These are phyloP conservation scores for Sebastes paucispinis DNA, from an alignment of 2,797 vertebrate species.

Conservation along the genomic window DNA sequence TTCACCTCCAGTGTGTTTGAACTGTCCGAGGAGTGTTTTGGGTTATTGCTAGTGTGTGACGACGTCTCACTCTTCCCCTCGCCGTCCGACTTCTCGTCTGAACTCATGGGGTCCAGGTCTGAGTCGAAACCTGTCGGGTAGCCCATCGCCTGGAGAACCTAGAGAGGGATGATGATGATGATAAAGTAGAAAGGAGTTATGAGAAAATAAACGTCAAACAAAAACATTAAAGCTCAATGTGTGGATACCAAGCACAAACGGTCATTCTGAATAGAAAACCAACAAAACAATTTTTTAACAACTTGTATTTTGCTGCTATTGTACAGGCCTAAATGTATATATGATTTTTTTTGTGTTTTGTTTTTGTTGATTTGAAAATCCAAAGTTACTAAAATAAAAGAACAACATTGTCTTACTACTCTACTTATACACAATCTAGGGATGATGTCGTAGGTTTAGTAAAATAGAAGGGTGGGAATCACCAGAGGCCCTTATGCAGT, in stretches of 20 bases:
- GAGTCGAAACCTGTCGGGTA: slow-evolving; percentile 98
- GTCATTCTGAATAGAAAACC: background rate
- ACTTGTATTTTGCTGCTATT: background rate
- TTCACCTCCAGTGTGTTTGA: slow-evolving; percentile 95
- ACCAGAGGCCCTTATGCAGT: no score
- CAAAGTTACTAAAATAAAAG: background rate
- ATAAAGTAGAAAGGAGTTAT: background rate
- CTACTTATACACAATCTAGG: background rate
- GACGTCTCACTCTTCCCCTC: slow-evolving; percentile 97
- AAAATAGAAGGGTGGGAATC: no score
- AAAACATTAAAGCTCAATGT: background rate
- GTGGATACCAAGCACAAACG: background rate
- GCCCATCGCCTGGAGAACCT: slow-evolving; percentile 99
- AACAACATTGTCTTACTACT: background rate
- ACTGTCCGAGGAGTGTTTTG: slow-evolving; percentile 91
- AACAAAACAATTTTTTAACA: background rate
- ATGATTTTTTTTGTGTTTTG: background rate
- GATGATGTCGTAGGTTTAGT: no score
- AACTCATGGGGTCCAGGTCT: slow-evolving; percentile 95
- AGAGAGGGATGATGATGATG: background rate
- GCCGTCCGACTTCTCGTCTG: slow-evolving; percentile 96
- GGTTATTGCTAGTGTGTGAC: slow-evolving; percentile 96
- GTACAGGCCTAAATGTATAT: background rate
- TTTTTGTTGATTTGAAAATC: background rate
- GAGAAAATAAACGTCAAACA: background rate